Conservation (phyloP, 2,888 invertebrate genomes). For the Pasiphila rectangulata region DNA sequence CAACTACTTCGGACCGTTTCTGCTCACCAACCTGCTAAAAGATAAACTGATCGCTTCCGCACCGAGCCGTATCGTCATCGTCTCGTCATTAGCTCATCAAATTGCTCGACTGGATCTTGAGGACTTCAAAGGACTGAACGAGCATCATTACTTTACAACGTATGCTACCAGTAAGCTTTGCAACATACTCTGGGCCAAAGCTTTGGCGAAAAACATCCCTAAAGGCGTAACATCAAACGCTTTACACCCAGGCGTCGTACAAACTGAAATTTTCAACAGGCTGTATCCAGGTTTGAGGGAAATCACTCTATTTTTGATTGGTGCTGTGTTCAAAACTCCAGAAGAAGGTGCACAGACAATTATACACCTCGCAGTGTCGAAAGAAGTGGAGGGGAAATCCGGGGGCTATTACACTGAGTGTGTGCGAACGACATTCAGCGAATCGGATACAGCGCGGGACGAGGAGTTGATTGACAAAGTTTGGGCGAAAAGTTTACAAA, state of each 20-base stretch:
- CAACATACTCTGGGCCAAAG: too few relatives aligned
- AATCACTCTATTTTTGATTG: conserved; percentile 73
- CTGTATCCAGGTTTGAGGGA: too few relatives aligned
- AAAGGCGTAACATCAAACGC: conserved; percentile 88
- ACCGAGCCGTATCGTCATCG: conserved; percentile 65
- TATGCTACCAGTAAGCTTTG: conserved; percentile 84
- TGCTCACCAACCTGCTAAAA: conserved; percentile 83
- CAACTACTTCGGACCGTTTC: conserved; percentile 83
- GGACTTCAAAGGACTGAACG: too few relatives aligned
- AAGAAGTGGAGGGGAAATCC: conserved; percentile 76
- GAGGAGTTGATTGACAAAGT: too few relatives aligned
- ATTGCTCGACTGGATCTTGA: conserved; percentile 48
- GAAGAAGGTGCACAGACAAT: conserved; percentile 75
- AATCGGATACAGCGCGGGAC: too few relatives aligned
- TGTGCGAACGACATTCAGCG: too few relatives aligned
- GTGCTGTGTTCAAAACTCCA: conserved; percentile 43
- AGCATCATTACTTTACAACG: too few relatives aligned
- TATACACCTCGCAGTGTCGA: conserved; percentile 77
- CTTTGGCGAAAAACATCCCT: too few relatives aligned
- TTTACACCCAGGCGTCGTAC: conserved; percentile 87
- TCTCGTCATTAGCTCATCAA: conserved; percentile 55
- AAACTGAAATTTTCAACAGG: conserved; percentile 61
- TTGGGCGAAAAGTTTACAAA: too few relatives aligned
- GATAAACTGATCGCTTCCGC: conserved; percentile 64
- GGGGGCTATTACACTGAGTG: conserved; percentile 84